Percentiles rank a stretch among this genome's conserved stretches.
phyloP scores from a whole-genome alignment of 1,140 invertebrate genomes.

The Ceratitis capitata region DNA sequence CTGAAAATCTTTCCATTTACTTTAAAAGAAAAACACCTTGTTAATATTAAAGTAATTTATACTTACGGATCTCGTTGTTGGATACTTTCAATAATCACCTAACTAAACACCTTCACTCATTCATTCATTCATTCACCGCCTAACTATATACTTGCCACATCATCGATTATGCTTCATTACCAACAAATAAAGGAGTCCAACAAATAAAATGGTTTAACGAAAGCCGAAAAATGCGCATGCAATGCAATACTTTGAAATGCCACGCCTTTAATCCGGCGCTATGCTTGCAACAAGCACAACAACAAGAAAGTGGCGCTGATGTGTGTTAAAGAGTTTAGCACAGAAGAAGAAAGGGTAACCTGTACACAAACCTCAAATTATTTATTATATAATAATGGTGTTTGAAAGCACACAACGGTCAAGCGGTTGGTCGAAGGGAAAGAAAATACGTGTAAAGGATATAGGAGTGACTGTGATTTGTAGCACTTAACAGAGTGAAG shows the following conservation, averaged over 20 bases:
- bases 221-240: background rate
- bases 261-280: background rate
- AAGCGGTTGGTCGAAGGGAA: no score
- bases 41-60: no score
- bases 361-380: background rate
- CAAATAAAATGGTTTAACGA: background rate
- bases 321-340: background rate
- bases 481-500: no score
- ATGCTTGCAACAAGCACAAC: background rate
- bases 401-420: background rate
- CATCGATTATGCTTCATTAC: constrained; percentile 22
- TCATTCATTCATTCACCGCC: no score
- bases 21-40: background rate
- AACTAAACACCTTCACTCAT: constrained; percentile 6
- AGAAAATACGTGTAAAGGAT: no score
- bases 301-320: background rate
- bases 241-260: background rate
- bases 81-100: background rate
- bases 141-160: constrained; percentile 2
- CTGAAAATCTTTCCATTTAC: background rate
- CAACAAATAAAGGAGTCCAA: background rate
- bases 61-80: no score
- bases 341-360: background rate
- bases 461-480: no score
- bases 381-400: background rate